Evolutionary conservation across 2,797 vertebrate species (phyloP), one percentile per base, ranked within the genome.

Genomic region (Cottoperca gobio): DNA sequence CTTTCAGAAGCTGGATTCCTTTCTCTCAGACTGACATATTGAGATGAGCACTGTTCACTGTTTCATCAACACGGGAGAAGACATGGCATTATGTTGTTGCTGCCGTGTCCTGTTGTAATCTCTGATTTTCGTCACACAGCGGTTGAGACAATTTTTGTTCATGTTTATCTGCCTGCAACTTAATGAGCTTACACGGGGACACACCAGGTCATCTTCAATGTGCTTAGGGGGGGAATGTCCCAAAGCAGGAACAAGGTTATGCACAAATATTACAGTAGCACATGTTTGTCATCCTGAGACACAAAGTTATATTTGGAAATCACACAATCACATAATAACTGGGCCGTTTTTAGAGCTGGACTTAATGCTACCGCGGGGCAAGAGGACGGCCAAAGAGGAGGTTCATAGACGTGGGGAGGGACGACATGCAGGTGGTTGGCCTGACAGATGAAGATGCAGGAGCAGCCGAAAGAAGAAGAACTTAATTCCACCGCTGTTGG

Each of bases 1-100:
- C 42, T n/a, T 23, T 33, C 39, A 71, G 43, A 21, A 39, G 46
- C 35, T 45, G n/a, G 48, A 57, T 21, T 62, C 45, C 12, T 24
- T 12, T 35, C 21, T 40, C 26, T 63, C 61, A 50, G 35, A 42
- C 21, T 53, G 59, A 70, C 63, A 46, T 54, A 59, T 26, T 42
- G 35, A 86, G 42, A 37, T 13, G 37, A 59, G 69, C 79, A 16
- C 55, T 50, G 54, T 82, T 73, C 83, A 64, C 60, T 72, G 80
- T 76, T 90, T 86, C 76, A 86, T 88, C 81, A 85, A 81, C 83
- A 83, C 73, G 39, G 39, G 54, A 70, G 45, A 65, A 80, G 79
- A 83, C 70, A 63, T 17, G 73, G 66, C 79, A 84, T 87, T 78
- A 78, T 87, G 82, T 84, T 84, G 70, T 73, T 79, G 75, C 82